Base-by-base conservation (phyloP, 2,888 invertebrate species). In the Drosophila niveifrons region DNA sequence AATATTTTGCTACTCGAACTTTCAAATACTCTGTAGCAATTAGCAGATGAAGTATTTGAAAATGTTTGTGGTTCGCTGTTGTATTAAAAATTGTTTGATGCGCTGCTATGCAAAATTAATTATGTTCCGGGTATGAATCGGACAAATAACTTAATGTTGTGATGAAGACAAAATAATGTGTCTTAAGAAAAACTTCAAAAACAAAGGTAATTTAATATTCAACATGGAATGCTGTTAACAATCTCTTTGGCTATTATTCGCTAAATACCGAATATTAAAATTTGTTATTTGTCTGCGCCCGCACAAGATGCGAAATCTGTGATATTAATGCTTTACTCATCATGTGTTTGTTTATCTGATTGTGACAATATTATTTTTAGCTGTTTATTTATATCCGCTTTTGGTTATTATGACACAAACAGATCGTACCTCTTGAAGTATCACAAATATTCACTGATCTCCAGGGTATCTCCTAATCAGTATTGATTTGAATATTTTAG, bases 341-440 rank as follows among this genome's bases (percentile, higher is more conserved):
- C 28, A 39, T 52, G 56, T 82, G 47, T 64, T 71, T 78, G 59
- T 29, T 50, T 23, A 36, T 51, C 39, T 18, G 23, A 18, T 57
- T 23, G 10, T 15, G 28, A 23, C 34, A 3, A n/a, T 18, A 23
- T 47, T 53, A 36, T 52, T 48, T 46, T 23, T 18, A 13, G 34
- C 28, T 36, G 9, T 43, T 62, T 57, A 34, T 43, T 47, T 41
- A 36, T 47, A 3, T 3, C n/a, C 9, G 47, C 13, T n/a, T 31
- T 11, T 23, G 18, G n/a, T n/a, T 51, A 51, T 23, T 36, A 18
- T 36, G 36, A 51, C 2, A 51, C 50, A 34, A 36, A 36, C 3
- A n/a, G 36, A n/a, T 36, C 36, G 2, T 36, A 36, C 36, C 36
- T 36, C 6, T 36, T 36, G 36, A 1, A n/a, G 7, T n/a, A 36